These are phyloP conservation scores for Aleiodes sp. DNA, from an alignment of 1,140 invertebrate genomes.

Conservation along the genomic window DNA sequence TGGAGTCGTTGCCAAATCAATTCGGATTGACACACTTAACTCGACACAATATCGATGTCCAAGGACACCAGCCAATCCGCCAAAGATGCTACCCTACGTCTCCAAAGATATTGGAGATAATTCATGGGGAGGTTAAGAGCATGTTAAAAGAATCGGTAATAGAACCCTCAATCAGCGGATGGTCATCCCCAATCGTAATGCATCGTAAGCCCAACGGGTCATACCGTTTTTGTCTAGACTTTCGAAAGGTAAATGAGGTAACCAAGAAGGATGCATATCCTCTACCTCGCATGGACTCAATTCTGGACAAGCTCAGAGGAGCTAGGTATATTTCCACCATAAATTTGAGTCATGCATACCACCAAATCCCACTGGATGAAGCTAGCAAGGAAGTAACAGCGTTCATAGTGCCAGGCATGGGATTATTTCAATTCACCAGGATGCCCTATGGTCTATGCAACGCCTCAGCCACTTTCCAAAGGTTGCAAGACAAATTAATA, in stretches of 20 bases:
- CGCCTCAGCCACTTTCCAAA: too few species aligned
- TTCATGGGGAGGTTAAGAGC: not conserved
- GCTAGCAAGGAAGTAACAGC: constrained; percentile 8
- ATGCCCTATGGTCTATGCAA: too few species aligned
- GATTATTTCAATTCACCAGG: constrained; percentile 59
- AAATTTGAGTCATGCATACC: constrained; percentile 47
- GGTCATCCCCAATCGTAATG: too few species aligned
- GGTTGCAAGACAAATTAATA: too few species aligned
- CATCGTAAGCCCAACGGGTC: too few species aligned
- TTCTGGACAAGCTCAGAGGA: constrained; percentile 28
- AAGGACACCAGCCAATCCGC: not conserved
- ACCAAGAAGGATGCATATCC: too few species aligned
- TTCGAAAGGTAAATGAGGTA: too few species aligned
- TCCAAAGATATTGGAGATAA: not conserved
- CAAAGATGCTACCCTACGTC: not conserved
- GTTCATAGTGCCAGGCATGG: constrained; percentile 48
- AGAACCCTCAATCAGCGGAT: too few species aligned
- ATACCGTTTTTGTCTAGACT: too few species aligned
- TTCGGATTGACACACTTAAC: not conserved
- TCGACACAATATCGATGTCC: not conserved
- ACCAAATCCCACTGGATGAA: constrained; percentile 22
- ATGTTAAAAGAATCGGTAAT: too few species aligned
- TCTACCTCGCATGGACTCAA: too few species aligned
- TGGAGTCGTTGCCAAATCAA: not conserved
- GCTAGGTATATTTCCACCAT: constrained; percentile 40